Evolutionary conservation across 1,140 invertebrate genomes (phyloP), one percentile per base, ranked within the genome.

Genomic region (Bombus sylvicola): DNA sequence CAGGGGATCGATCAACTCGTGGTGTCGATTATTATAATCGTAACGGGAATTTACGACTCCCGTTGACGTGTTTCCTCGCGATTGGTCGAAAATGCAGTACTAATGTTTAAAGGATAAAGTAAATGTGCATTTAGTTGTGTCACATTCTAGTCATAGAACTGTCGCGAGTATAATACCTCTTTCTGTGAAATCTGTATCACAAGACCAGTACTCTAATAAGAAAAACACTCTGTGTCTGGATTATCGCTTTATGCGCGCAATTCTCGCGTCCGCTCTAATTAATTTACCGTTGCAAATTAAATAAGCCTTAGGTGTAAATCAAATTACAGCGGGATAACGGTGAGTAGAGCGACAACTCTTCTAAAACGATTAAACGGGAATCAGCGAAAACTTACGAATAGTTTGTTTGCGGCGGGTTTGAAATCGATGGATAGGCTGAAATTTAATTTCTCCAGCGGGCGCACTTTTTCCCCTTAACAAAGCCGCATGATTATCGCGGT

Each of bases 401-500:
- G 31, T 47, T 68, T n/a, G n/a, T 12, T 25, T 0, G 4, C 28
- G 37, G 9, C 13, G 25, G 0, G 3, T 15, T 25, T 12, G 59
- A 22, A 25, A 8, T 0, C 1, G 18, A 18, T 15, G 10, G 12
- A 1, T 9, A 39, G 13, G 12, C 13, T 13, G 64, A 47, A 78
- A 83, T 83, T 83, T 78, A n/a, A 83, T 78, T 83, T 78, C 37
- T 43, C 22, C 15, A 53, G 47, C 15, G 25, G 25, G 1, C 31
- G 2, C 39, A 39, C 10, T 37, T 31, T n/a, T 37, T 15, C 2
- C 28, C 13, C 8, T 53, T 37, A 13, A 2, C 25, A 59, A 9
- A 25, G 64, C 34, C n/a, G 82, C 39, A 43, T 71, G 78, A 84
- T 84, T 79, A 84, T 84, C 39, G 15, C 18, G n/a, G 22, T 1